Percentiles rank a stretch among this genome's conserved stretches.
Conservation (phyloP, 2,113 vertebrate genomes). For the Leiothrix lutea region DNA sequence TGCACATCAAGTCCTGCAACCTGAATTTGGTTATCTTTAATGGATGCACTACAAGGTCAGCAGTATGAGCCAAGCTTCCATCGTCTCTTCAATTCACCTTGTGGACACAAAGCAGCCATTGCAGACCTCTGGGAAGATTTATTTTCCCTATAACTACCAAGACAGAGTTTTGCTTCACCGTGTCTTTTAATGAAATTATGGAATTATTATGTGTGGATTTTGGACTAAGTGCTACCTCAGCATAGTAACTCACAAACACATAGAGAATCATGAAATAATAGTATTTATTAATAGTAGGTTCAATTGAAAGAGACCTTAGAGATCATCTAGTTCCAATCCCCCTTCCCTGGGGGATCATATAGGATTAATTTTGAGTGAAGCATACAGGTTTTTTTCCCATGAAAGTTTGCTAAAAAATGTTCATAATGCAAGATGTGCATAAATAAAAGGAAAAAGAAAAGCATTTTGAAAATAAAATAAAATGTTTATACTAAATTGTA, state of each 20-base stretch:
- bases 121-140: background rate
- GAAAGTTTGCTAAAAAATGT: background rate
- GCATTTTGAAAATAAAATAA: background rate
- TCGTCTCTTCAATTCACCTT: background rate
- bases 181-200: background rate
- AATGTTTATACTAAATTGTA: background rate
- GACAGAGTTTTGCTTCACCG: background rate
- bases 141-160: background rate
- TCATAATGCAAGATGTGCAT: background rate
- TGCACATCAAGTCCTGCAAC: background rate
- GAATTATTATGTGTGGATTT: background rate
- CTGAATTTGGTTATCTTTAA: background rate
- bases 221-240: background rate
- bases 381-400: background rate
- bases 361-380: background rate
- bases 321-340: background rate
- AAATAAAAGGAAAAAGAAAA: background rate
- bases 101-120: background rate
- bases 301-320: background rate
- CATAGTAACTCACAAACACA: accelerated
- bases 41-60: background rate
- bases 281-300: too few species aligned
- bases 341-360: background rate
- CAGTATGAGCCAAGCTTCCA: background rate
- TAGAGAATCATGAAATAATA: background rate